Conservation (phyloP, 2,113 vertebrate genomes). For the Tricholaema leucomelas region DNA sequence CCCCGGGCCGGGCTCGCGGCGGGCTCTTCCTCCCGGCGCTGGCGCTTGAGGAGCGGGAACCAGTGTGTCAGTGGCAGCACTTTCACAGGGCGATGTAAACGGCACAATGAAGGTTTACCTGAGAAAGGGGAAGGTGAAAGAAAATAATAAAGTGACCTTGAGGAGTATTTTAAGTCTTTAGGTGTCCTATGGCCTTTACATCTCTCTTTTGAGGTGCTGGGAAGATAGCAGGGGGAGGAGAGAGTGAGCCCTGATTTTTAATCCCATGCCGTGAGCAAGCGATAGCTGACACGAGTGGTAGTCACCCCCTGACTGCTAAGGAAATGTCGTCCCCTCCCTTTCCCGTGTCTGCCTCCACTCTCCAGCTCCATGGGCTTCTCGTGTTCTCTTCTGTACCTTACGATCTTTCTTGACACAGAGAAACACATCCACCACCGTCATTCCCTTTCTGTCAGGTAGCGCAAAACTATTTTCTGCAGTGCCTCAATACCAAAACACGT, state of each 20-base stretch:
- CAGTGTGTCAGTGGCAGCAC: accelerated
- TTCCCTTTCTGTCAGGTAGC: neutral
- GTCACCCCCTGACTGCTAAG: neutral
- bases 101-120: neutral
- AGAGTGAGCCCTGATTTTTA: neutral
- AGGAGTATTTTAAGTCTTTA: neutral
- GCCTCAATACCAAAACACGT: neutral
- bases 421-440: neutral
- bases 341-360: neutral
- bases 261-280: neutral
- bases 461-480: neutral
- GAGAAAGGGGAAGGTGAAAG: neutral
- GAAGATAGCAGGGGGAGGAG: accelerated
- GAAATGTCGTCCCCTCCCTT: neutral
- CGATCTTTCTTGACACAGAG: neutral
- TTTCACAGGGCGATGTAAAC: accelerated
- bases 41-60: accelerated
- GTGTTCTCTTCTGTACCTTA: accelerated
- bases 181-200: neutral
- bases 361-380: accelerated
- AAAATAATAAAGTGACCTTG: accelerated
- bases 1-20: neutral
- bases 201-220: accelerated
- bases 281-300: neutral
- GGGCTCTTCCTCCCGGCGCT: accelerated